Conservation (phyloP, 2,888 invertebrate species). For the Busseola fusca region DNA sequence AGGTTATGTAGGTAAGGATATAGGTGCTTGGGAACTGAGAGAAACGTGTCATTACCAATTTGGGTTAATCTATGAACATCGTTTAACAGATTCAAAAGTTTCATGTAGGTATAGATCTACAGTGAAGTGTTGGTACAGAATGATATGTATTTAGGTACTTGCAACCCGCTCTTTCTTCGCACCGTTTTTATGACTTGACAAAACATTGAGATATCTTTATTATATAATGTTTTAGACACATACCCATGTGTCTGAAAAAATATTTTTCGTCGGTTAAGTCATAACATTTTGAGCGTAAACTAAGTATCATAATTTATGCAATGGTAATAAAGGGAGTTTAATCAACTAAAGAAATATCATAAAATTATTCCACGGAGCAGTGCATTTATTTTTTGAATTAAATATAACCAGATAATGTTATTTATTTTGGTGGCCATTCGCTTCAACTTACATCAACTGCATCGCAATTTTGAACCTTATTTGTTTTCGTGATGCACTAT, state of each 20-base stretch:
- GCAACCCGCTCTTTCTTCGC: too few species aligned
- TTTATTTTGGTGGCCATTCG: neutral
- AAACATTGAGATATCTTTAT: too few species aligned
- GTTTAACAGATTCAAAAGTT: neutral
- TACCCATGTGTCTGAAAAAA: too few species aligned
- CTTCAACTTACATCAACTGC: neutral
- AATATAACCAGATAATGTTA: too few species aligned
- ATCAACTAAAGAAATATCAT: neutral
- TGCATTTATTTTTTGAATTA: neutral
- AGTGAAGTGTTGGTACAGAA: neutral
- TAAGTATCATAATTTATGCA: neutral
- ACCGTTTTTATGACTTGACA: neutral
- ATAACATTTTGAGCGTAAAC: too few species aligned
- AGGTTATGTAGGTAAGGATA: neutral
- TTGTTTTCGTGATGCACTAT: too few species aligned
- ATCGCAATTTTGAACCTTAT: too few species aligned
- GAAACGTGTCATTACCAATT: neutral
- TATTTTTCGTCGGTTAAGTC: neutral
- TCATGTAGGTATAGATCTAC: too few species aligned
- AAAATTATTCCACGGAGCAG: neutral
- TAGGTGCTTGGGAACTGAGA: slow-evolving; percentile 3
- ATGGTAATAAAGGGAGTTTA: neutral
- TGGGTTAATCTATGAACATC: neutral
- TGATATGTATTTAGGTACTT: neutral
- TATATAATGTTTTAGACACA: too few species aligned